Evolutionary conservation across 1,140 invertebrate species (phyloP), one percentile per base, ranked within the genome.

Genomic region (Acromyrmex charruanus): DNA sequence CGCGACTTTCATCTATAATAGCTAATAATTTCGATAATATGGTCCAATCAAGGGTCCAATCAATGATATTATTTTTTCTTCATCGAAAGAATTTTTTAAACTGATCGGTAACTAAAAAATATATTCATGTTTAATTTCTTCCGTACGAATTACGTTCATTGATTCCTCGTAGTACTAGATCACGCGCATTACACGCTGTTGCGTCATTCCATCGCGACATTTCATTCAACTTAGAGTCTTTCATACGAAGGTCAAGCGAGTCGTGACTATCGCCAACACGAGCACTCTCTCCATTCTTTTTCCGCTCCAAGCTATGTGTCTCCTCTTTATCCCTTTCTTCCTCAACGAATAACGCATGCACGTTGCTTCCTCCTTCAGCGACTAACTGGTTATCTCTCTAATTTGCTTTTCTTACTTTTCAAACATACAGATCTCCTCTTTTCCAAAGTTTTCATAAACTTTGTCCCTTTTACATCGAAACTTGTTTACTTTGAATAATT

Each of bases 211-310:
- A 88, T 66, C 89, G 85, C 77, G 79, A 87, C 91, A 92, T 94
- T 95, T 95, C 95, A 95, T 95, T 95, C 94, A 95, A 92, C 89
- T 94, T 93, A 89, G 87, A 88, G 77, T 81, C 84, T 77, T 88
- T 92, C 92, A 90, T 89, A 86, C 94, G 94, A 95, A 95, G 94
- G 95, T 95, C 95, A 95, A 94, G 92, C 94, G 93, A 84, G 92
- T 94, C 94, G 93, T 88, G 91, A 59, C 85, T 88, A 86, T 88
- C 79, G 77, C 77, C 68, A 39, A 21, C 35, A 59, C 58, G 28
- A 58, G 53, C 77, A 51, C 77, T 49, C 79, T 87, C 63, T 55
- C 81, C 74, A n/a, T 85, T 68, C 77, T 82, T 81, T 90, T 89
- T 87, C 85, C 81, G 21, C 49, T 55, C 16, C 86, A 85, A 87